Base-by-base conservation (phyloP, 92 coral and sea anemone species). In the Epizoanthus fatuus region DNA sequence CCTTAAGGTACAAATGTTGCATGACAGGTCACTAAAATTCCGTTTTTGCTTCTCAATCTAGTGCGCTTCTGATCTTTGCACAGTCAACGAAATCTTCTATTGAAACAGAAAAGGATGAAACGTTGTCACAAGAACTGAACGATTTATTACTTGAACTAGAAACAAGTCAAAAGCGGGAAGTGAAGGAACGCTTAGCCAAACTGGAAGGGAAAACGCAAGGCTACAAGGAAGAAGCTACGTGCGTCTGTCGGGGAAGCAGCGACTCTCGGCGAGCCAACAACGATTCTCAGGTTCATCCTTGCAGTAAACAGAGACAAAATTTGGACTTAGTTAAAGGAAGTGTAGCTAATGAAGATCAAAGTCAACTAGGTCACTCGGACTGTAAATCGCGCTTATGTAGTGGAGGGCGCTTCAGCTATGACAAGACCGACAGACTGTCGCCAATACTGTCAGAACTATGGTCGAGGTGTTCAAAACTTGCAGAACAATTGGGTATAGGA, bases 391-490 rank as follows among this genome's bases (percentile, higher is more conserved):
- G 3, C 53, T 49, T 10, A 0, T 66, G 47, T 14, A 7, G 37
- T 66, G 22, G n/a, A 35, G 40, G 20, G 9, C 3, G 19, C 29
- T 66, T 32, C 22, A 39, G 57, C 35, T 25, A 77, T 13, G 13
- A 3, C 5, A 29, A 13, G 38, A 63, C 69, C 10, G 20, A 9
- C 4, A 38, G 3, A 63, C 69, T 38, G 15, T 14, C 65, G 1
- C 76, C 76, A 20, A n/a, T 6, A 12, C 76, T 71, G 57, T 42
- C 82, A 59, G 70, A 77, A 5, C 40, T 77, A 11, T 77, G 82
- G 82, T 32, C 8, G 44, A 77, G 32, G 32, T 59, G 70, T 9
- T 42, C 58, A 13, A 22, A 25, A 54, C 62, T 42, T 62, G 82
- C 82, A 77, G 8, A 53, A 8, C 63, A 66, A 1, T 81, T 81